Evolutionary conservation across 2,797 vertebrate genomes (phyloP).

Genomic region (Hyperoplus immaculatus): DNA sequence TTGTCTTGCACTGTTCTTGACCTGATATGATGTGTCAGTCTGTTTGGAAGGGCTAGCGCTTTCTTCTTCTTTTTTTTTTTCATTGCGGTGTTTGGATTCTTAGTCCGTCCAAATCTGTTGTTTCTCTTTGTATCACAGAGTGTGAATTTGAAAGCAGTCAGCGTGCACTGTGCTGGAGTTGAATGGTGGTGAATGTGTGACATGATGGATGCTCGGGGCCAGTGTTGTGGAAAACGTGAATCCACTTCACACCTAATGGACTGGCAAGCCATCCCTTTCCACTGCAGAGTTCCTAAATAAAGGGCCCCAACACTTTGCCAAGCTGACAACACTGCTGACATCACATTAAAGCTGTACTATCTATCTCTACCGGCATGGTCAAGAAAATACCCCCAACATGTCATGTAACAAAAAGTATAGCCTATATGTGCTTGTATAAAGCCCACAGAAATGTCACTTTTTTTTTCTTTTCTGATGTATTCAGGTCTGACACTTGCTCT

Average conservation of each 20-base stretch:
- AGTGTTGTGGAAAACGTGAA: slow-evolving; percentile 80
- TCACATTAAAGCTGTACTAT: slow-evolving; percentile 63
- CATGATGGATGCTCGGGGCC: slow-evolving; percentile 77
- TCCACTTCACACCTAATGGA: slow-evolving; percentile 83
- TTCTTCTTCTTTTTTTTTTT: slow-evolving; percentile 4
- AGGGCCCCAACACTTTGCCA: slow-evolving; percentile 50
- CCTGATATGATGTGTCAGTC: slow-evolving; percentile 13
- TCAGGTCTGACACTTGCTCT: slow-evolving; percentile 11
- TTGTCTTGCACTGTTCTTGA: not conserved
- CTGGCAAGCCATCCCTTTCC: slow-evolving; percentile 63
- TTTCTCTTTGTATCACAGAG: slow-evolving; percentile 51
- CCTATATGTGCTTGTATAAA: not conserved
- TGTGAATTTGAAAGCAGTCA: slow-evolving; percentile 58
- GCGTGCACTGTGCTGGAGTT: slow-evolving; percentile 33
- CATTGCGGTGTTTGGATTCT: slow-evolving; percentile 35
- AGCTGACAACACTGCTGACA: slow-evolving; percentile 65
- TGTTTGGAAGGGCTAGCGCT: slow-evolving; percentile 22
- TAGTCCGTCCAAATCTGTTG: slow-evolving; percentile 33
- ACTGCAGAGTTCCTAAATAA: slow-evolving; percentile 66
- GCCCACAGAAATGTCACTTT: not conserved
- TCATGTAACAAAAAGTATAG: slow-evolving; percentile 3
- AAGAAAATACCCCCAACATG: slow-evolving; percentile 14
- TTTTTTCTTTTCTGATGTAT: slow-evolving; percentile 6
- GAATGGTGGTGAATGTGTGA: slow-evolving; percentile 70
- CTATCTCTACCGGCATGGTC: slow-evolving; percentile 22